Conservation (phyloP, 2,797 vertebrate genomes). For the Lagodon rhomboides region DNA sequence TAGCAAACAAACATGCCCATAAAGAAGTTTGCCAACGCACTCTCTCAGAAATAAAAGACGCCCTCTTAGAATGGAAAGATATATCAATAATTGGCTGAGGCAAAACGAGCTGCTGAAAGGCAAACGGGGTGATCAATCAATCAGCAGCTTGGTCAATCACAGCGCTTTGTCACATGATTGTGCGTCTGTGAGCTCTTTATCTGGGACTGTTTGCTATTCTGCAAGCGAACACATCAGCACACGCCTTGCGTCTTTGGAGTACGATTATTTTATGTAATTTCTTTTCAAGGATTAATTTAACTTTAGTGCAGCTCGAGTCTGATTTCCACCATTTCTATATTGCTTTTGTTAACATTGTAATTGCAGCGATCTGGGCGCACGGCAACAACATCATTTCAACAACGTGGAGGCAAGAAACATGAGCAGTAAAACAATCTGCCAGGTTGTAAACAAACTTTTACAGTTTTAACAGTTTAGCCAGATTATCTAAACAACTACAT, state of each 20-base stretch:
- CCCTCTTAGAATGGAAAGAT: conserved; percentile 55
- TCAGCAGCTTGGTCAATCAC: conserved; percentile 41
- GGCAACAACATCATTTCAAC: no score
- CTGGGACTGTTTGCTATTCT: conserved; percentile 43
- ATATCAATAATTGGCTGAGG: conserved; percentile 67
- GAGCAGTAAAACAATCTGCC: conserved; percentile 18
- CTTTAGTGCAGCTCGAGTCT: conserved; percentile 10
- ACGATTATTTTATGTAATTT: neutral
- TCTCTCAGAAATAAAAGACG: conserved; percentile 64
- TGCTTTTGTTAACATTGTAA: neutral
- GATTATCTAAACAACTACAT: conserved; percentile 7
- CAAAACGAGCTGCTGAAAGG: conserved; percentile 72
- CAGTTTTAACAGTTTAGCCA: conserved; percentile 2
- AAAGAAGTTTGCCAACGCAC: conserved; percentile 57
- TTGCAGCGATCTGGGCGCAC: neutral
- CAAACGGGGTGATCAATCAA: conserved; percentile 62
- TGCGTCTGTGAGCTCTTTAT: conserved; percentile 44
- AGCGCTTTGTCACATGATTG: conserved; percentile 43
- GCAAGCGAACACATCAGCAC: conserved; percentile 21
- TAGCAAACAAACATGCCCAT: conserved; percentile 78
- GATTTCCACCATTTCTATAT: neutral
- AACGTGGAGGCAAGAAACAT: neutral
- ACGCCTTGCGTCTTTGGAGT: neutral
- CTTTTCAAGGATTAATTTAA: neutral
- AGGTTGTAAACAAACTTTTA: conserved; percentile 12